These are phyloP conservation scores for Crypturellus undulatus DNA, from an alignment of 2,113 vertebrate genomes.

Conservation along the genomic window DNA sequence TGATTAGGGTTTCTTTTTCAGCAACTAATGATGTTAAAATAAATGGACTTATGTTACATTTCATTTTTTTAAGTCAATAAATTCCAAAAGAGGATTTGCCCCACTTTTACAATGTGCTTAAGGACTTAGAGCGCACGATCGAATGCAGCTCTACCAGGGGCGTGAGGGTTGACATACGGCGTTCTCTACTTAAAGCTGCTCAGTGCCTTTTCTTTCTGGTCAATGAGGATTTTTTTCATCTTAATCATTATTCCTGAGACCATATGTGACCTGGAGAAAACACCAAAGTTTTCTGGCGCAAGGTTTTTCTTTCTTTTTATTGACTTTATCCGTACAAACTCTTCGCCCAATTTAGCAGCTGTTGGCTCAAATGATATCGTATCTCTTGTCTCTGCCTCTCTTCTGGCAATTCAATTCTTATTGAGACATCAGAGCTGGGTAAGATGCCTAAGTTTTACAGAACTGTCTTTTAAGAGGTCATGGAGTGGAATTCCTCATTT, in stretches of 20 bases:
- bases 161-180: neutral
- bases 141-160: neutral
- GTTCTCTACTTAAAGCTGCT: slow-evolving; percentile 12
- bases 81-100: slow-evolving; percentile 38
- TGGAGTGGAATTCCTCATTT: neutral
- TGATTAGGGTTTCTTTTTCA: neutral
- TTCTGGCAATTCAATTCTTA: slow-evolving; percentile 9
- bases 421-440: neutral
- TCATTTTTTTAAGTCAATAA: neutral
- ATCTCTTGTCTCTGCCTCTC: slow-evolving; percentile 6
- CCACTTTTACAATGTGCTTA: slow-evolving; percentile 32
- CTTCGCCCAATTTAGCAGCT: neutral
- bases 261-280: neutral
- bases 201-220: neutral
- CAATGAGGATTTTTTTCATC: neutral
- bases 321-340: neutral
- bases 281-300: fast-evolving
- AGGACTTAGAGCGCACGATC: neutral
- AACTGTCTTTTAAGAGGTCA: neutral
- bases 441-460: neutral
- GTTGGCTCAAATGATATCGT: neutral
- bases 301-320: neutral
- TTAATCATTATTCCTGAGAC: neutral
- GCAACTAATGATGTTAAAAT: slow-evolving; percentile 41
- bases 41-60: slow-evolving; percentile 43